Evolutionary conservation across 2,797 vertebrate species (phyloP).

Genomic region (Lagodon rhomboides): DNA sequence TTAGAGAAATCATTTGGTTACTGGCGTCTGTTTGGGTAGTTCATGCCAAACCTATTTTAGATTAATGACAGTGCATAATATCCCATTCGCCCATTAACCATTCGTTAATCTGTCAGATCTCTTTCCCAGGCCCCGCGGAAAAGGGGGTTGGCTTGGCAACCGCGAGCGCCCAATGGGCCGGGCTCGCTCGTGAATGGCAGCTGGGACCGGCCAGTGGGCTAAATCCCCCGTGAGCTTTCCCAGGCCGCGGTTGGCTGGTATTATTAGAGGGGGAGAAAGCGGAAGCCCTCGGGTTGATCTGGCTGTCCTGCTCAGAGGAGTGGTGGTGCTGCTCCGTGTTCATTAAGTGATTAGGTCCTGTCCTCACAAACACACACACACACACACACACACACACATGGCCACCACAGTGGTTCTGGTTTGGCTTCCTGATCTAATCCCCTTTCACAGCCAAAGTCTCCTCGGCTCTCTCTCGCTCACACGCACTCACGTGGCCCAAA

Average conservation of each 20-base stretch:
- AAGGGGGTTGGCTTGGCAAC: constrained; percentile 68
- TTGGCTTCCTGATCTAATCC: constrained; percentile 82
- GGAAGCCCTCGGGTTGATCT: constrained; percentile 78
- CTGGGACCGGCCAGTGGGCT: constrained; percentile 66
- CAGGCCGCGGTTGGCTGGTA: constrained; percentile 72
- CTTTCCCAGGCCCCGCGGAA: constrained; percentile 65
- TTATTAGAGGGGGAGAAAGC: constrained; percentile 78
- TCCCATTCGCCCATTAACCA: constrained; percentile 73
- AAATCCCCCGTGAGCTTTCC: constrained; percentile 58
- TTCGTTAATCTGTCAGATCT: constrained; percentile 76
- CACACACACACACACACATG: constrained; percentile 58
- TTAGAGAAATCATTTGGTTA: constrained; percentile 63
- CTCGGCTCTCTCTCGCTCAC: constrained; percentile 62
- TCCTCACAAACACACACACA: constrained; percentile 55
- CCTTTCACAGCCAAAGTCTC: constrained; percentile 70
- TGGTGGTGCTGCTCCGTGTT: constrained; percentile 77
- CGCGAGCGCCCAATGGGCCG: constrained; percentile 55
- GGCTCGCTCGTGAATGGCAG: constrained; percentile 57
- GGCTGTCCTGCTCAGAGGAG: constrained; percentile 74
- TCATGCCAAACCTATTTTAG: constrained; percentile 71
- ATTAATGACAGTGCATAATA: constrained; percentile 77
- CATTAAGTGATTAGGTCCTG: constrained; percentile 87
- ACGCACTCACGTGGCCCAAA: constrained; percentile 74
- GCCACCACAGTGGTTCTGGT: constrained; percentile 67
- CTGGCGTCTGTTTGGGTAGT: constrained; percentile 44